These are phyloP conservation scores for Dinoponera quadriceps DNA, from an alignment of 1,140 invertebrate species.

Conservation along the genomic window DNA sequence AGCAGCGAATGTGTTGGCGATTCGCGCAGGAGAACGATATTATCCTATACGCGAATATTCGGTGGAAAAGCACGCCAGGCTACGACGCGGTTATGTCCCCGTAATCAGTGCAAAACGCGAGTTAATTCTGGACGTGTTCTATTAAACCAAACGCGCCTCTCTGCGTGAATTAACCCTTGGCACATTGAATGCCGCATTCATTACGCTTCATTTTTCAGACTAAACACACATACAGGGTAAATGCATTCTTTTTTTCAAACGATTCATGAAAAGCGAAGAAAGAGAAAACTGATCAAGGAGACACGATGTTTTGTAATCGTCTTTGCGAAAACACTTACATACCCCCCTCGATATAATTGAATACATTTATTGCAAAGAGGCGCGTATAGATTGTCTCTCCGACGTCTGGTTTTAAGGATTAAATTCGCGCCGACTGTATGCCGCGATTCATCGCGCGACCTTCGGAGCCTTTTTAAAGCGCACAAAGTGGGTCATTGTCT, in stretches of 20 bases:
- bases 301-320: too few relatives aligned
- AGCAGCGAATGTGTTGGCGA: constrained; percentile 1
- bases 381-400: not conserved
- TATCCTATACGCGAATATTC: constrained; percentile 39
- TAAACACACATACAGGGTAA: too few relatives aligned
- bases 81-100: constrained; percentile 33
- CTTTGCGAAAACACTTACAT: too few relatives aligned
- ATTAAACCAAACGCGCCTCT: constrained; percentile 32
- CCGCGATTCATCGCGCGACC: constrained; percentile 30
- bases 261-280: too few relatives aligned
- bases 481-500: constrained; percentile 59
- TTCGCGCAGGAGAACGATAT: constrained; percentile 31
- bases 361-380: not conserved
- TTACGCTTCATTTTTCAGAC: constrained; percentile 37
- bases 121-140: constrained; percentile 25
- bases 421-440: constrained; percentile 20
- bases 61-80: constrained; percentile 23
- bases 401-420: constrained; percentile 11
- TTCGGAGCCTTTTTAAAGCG: constrained; percentile 45
- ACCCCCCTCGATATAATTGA: too few relatives aligned
- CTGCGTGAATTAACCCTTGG: constrained; percentile 34
- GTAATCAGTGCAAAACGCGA: constrained; percentile 49
- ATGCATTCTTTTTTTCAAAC: too few relatives aligned
- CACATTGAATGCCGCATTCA: constrained; percentile 25
- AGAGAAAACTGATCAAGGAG: too few relatives aligned